Evolutionary conservation across 2,797 vertebrate genomes (phyloP), one percentile per base, ranked within the genome.

Genomic region (Siniperca obscura): DNA sequence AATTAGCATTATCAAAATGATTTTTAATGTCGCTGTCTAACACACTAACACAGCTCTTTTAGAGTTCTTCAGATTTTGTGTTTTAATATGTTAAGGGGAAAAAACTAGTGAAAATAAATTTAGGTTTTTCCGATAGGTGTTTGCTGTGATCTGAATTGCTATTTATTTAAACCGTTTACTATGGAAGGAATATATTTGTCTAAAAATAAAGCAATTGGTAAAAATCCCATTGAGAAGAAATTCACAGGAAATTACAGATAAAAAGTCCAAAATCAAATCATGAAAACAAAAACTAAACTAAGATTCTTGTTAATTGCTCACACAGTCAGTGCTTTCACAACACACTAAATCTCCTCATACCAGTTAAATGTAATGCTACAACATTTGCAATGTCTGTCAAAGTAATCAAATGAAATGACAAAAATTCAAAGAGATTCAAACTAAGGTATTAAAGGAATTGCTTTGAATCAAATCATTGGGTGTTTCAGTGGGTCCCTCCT

Each of bases 321-420:
- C 81, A 89, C 83, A 89, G 76, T 90, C 72, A 77, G 60, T 80
- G 75, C 61, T 85, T 83, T 81, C 81, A 86, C 86, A 84, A 82
- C 79, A 89, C 69, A 82, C 77, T 78, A 86, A 71, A 81, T 77
- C 83, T 85, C 79, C 70, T 83, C 81, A 80, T 86, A 82, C 82
- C 74, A 74, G 70, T 91, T 90, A 78, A 87, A 93, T 94, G 91
- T 89, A 90, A 86, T 96, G 96, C 96, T 96, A 96, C 96, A 96
- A 94, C 90, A 87, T 94, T 93, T 94, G 95, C 94, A 94, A 90
- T 89, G 82, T 92, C 83, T 87, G 84, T 92, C 77, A 83, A 46
- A 75, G 80, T 90, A 74, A 59, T 82, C 30, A 77, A 72, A 71
- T 75, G 83, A 91, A 78, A 83, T 61, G 19, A 82, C 48, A 46